Evolutionary conservation across 2,888 invertebrate genomes (phyloP), one percentile per base, ranked within the genome.

Genomic region (Nomada lathburiana): DNA sequence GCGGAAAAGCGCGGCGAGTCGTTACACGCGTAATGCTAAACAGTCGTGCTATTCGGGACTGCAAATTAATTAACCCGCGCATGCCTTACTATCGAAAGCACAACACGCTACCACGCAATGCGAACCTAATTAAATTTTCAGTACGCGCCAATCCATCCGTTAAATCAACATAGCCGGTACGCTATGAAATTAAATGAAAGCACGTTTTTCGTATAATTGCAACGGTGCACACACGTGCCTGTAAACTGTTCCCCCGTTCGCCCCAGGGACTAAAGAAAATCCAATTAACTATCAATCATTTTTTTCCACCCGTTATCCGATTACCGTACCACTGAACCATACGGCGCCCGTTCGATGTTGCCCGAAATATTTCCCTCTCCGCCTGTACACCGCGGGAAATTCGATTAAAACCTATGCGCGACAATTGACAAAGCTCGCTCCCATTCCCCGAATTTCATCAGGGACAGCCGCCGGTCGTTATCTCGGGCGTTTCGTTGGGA

Each of bases 71-170:
- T 82, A 82, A 82, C 80, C 69, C 20, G 80, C 42, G 63, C 76
- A 71, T 68, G 71, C 71, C 71, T 82, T 72, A 82, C 72, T 76
- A 82, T 82, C 81, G 81, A 64, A 55, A 72, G 62, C 82, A 68
- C 59, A 76, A 76, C 82, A 80, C 76, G 71, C 71, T 50, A 55
- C 76, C 72, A 9, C 62, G 77, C 73, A 77, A 82, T 74, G 78
- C 73, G 82, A 82, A 77, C 77, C 77, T 70, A 74, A 83, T 83
- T 83, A 74, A 83, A 83, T 83, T 83, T 76, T 77, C 82, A 82
- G 55, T 77, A 73, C 64, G 69, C 67, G 47, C 50, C 44, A 70
- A 60, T 67, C 69, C 77, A 77, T 77, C 77, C 73, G 69, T 60
- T 82, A 70, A 82, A 77, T 82, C 83, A 83, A 83, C 77, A 82